These are phyloP conservation scores for Ephialtes manifestator DNA, from an alignment of 2,888 invertebrate genomes.

Conservation along the genomic window DNA sequence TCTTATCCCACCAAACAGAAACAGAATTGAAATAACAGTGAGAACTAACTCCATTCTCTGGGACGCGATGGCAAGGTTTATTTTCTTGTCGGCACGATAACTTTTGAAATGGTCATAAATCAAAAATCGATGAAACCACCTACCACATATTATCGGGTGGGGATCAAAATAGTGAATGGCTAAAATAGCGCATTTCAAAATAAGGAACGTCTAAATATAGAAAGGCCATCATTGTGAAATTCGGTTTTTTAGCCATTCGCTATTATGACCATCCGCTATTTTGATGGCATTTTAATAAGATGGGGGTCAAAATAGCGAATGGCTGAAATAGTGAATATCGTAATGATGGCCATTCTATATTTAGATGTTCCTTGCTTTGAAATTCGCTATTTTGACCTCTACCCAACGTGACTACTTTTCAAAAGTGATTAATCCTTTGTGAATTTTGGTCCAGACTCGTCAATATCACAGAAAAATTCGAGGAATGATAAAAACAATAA, in stretches of 20 bases:
- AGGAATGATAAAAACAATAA: background rate
- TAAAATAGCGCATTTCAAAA: no score
- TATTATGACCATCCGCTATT: no score
- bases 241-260: no score
- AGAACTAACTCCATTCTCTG: constrained; percentile 3
- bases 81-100: constrained; percentile 1
- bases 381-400: background rate
- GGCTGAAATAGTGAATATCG: no score
- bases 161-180: no score
- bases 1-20: background rate
- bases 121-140: no score
- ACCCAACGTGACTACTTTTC: background rate
- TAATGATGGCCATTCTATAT: no score
- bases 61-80: constrained; percentile 2
- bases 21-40: background rate
- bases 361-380: background rate
- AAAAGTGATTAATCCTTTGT: background rate
- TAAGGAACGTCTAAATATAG: no score
- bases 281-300: no score
- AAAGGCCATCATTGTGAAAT: no score
- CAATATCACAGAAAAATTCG: background rate
- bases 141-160: no score
- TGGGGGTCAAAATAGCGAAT: no score
- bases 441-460: background rate
- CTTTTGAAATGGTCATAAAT: constrained; percentile 8